Conservation (phyloP, 2,888 invertebrate species). For the Bombylius discolor region DNA sequence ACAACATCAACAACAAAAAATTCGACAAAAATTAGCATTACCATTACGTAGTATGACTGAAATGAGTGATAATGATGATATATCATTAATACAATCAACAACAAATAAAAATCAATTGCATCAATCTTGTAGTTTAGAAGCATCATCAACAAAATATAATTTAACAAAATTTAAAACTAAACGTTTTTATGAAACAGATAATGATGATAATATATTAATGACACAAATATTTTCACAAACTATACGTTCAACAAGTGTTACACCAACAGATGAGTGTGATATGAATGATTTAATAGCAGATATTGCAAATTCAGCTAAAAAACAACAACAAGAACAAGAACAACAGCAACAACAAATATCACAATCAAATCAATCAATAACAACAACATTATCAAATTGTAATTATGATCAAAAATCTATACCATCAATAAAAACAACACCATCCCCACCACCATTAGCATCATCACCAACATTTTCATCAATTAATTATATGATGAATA, state of each 20-base stretch:
- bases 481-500: background rate
- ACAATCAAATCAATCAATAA: background rate
- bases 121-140: background rate
- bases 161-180: constrained; percentile 3
- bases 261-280: constrained; percentile 10
- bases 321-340: background rate
- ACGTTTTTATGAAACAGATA: constrained; percentile 6
- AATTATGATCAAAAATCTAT: background rate
- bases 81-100: background rate
- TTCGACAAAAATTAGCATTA: background rate
- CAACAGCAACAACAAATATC: background rate
- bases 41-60: background rate
- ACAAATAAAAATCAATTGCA: background rate
- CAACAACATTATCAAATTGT: background rate
- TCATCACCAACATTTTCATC: background rate
- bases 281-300: background rate
- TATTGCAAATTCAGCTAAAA: background rate
- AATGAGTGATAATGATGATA: background rate
- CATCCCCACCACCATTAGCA: background rate
- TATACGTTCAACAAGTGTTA: constrained; percentile 7
- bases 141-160: background rate
- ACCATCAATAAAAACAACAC: background rate
- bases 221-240: constrained; percentile 11
- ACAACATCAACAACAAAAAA: background rate
- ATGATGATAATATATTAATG: constrained; percentile 6